Percentiles rank a stretch among this genome's conserved stretches.
These are phyloP conservation scores for Euphysa ruthae DNA, from an alignment of 30 jellyfish, hydroid and myxozoan species.

Conservation along the genomic window DNA sequence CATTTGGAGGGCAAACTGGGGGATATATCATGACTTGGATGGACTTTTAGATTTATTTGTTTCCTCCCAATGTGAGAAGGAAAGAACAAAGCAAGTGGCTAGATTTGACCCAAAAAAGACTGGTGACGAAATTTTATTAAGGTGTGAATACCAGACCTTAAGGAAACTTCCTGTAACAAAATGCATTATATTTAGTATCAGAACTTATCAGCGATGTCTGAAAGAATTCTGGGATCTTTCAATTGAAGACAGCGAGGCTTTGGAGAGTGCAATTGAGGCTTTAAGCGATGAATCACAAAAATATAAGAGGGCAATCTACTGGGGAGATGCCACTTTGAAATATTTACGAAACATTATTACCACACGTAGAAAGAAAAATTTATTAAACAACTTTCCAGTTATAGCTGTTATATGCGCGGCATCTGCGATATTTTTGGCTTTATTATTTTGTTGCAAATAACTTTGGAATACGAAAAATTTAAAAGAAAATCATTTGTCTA, in stretches of 20 bases:
- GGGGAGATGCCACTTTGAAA: slow-evolving; percentile 78
- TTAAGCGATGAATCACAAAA: slow-evolving; percentile 35
- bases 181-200: slow-evolving; percentile 63
- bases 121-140: slow-evolving; percentile 48
- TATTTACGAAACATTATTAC: slow-evolving; percentile 14
- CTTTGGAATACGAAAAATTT: too few species aligned
- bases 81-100: slow-evolving; percentile 34
- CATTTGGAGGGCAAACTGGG: slow-evolving; percentile 86
- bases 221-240: slow-evolving; percentile 48
- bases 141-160: slow-evolving; percentile 74
- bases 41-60: slow-evolving; percentile 59
- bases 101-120: slow-evolving; percentile 53
- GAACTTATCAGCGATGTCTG: slow-evolving; percentile 67
- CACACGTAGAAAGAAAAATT: too few species aligned
- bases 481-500: too few species aligned
- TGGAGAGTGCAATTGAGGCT: slow-evolving; percentile 48
- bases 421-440: too few species aligned
- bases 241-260: slow-evolving; percentile 31
- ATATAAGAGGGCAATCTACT: slow-evolving; percentile 69
- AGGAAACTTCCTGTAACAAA: slow-evolving; percentile 61
- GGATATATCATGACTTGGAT: slow-evolving; percentile 46
- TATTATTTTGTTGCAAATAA: too few species aligned
- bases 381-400: too few species aligned
- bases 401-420: too few species aligned
- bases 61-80: slow-evolving; percentile 43